Evolutionary conservation across 1,140 invertebrate genomes (phyloP).

Genomic region (Oreohelix idahoensis): DNA sequence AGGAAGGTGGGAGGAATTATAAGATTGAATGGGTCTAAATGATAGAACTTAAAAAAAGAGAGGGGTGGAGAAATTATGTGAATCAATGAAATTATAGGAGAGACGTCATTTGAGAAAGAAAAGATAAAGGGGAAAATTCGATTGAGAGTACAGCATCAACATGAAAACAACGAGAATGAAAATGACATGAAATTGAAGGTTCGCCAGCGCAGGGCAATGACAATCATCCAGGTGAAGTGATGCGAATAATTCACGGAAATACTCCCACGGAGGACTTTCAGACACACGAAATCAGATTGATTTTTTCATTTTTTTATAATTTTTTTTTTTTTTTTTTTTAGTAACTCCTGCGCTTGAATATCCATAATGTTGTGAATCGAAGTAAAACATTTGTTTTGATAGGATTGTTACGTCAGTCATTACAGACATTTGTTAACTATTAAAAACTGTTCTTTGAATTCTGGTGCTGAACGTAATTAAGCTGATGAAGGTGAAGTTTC

Average conservation of each 20-base stretch:
- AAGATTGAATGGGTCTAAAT: not conserved
- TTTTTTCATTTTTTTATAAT: no score
- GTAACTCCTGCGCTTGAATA: no score
- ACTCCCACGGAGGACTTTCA: not conserved
- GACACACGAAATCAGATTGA: no score
- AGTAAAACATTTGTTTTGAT: no score
- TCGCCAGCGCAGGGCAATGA: not conserved
- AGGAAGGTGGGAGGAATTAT: not conserved
- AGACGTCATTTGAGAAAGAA: not conserved
- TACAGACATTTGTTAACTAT: no score
- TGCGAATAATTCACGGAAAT: not conserved
- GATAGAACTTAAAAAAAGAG: not conserved
- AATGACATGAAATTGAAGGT: not conserved
- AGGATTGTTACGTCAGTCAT: no score
- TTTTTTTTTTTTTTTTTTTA: no score
- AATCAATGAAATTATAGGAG: not conserved
- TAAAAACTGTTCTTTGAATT: no score
- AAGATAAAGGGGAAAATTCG: not conserved
- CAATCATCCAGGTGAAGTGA: not conserved
- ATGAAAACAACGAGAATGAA: no score
- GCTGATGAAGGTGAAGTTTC: no score
- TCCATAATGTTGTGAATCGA: no score
- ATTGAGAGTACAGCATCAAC: not conserved
- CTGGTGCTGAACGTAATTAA: no score
- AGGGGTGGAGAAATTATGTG: not conserved